Conservation (phyloP, 2,888 invertebrate species). For the Scaptomyza reducta region DNA sequence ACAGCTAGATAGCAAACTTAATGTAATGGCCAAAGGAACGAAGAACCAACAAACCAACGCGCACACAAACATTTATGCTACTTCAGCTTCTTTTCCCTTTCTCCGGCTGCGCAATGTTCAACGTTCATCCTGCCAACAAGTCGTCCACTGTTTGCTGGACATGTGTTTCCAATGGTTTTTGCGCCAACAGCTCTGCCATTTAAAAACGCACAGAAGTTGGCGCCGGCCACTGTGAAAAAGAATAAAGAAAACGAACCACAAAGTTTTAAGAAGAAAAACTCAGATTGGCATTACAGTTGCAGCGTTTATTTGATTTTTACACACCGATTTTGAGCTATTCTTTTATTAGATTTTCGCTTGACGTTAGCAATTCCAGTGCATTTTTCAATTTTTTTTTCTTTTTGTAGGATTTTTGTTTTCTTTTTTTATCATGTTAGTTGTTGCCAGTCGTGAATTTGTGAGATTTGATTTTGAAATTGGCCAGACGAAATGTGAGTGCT, state of each 20-base stretch:
- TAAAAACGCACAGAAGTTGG: constrained; percentile 71
- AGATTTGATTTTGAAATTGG: constrained; percentile 74
- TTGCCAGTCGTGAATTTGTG: constrained; percentile 68
- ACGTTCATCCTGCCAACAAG: constrained; percentile 23
- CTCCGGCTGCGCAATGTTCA: constrained; percentile 20
- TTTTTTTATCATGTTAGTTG: constrained; percentile 11
- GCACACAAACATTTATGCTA: constrained; percentile 66
- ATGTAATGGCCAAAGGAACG: constrained; percentile 70
- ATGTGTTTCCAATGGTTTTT: constrained; percentile 80
- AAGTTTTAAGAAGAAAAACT: constrained; percentile 54
- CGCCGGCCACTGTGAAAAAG: constrained; percentile 20
- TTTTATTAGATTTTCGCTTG: constrained; percentile 73
- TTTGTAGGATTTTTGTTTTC: constrained; percentile 12
- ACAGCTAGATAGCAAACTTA: constrained; percentile 63
- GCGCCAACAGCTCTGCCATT: constrained; percentile 68
- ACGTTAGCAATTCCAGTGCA: constrained; percentile 41
- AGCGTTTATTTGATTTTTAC: constrained; percentile 77
- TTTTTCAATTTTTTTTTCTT: constrained; percentile 24
- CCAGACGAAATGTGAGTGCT: constrained; percentile 44
- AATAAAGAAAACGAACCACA: constrained; percentile 18
- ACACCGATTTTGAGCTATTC: constrained; percentile 78
- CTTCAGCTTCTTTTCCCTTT: constrained; percentile 5
- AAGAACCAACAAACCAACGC: constrained; percentile 50
- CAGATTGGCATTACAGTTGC: constrained; percentile 49
- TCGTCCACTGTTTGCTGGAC: constrained; percentile 59